Percentiles rank a stretch among this genome's conserved stretches.
Conservation (phyloP, 2,888 invertebrate genomes). For the Drepana falcataria region DNA sequence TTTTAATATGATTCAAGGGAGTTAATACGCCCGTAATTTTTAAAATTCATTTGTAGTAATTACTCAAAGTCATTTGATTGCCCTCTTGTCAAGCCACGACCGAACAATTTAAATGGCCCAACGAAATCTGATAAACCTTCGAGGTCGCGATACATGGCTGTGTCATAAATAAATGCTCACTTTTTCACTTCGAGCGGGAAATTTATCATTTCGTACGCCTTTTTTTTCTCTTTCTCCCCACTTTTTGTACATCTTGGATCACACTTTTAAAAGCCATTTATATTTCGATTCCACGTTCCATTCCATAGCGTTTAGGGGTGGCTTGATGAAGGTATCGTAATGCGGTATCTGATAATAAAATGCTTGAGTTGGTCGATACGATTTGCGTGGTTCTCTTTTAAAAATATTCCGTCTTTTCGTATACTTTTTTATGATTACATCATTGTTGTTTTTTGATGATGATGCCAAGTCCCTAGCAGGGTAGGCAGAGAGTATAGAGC, state of each 20-base stretch:
- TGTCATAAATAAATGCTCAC: conserved; percentile 72
- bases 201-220: conserved; percentile 71
- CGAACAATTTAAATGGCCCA: conserved; percentile 52
- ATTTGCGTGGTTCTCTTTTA: conserved; percentile 48
- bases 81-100: conserved; percentile 43
- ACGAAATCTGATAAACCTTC: conserved; percentile 64
- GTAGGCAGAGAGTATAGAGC: too few relatives aligned
- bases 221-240: conserved; percentile 57
- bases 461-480: too few relatives aligned
- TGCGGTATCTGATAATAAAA: conserved; percentile 69
- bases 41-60: too few relatives aligned
- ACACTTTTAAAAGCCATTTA: conserved; percentile 75
- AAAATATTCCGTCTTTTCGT: conserved; percentile 23
- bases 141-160: conserved; percentile 54
- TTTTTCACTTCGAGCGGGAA: conserved; percentile 66
- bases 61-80: conserved; percentile 17
- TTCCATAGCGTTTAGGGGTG: conserved; percentile 55
- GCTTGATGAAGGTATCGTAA: conserved; percentile 69
- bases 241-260: conserved; percentile 73
- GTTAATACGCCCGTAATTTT: too few relatives aligned
- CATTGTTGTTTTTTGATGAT: too few relatives aligned
- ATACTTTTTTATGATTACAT: conserved; percentile 1
- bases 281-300: conserved; percentile 62
- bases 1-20: too few relatives aligned
- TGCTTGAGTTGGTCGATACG: conserved; percentile 57